A percentile compares a stretch with the other conserved stretches of the same genome.
These are phyloP conservation scores for Oncopeltus fasciatus DNA, from an alignment of 1,140 invertebrate species.

Conservation along the genomic window DNA sequence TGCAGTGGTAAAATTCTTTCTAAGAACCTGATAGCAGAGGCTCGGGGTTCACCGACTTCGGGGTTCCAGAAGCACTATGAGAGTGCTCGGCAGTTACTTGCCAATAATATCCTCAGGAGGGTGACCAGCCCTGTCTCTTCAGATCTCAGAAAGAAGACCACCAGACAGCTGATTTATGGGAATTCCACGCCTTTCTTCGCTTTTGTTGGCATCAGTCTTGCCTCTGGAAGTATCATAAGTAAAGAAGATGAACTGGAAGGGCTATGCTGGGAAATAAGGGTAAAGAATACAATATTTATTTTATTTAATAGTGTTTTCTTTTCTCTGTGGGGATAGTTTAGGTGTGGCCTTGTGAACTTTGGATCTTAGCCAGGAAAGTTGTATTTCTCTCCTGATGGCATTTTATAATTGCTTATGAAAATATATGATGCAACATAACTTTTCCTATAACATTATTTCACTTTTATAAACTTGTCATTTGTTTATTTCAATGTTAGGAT, in stretches of 20 bases:
- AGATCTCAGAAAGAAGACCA: constrained; percentile 43
- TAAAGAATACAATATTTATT: constrained; percentile 27
- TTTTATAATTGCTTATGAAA: no score
- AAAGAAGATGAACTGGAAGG: constrained; percentile 65
- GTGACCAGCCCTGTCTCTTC: constrained; percentile 22
- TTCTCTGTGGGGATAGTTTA: no score
- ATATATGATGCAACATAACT: no score
- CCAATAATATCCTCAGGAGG: constrained; percentile 12
- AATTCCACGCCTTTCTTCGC: constrained; percentile 60
- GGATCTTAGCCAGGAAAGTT: no score
- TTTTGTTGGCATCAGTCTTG: constrained; percentile 55
- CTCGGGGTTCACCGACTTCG: not conserved
- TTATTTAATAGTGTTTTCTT: no score
- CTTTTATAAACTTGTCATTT: no score
- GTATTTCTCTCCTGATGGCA: no score
- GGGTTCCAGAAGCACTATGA: constrained; percentile 11
- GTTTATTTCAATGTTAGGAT: no score
- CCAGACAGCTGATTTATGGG: constrained; percentile 46
- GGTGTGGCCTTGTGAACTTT: no score
- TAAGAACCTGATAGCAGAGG: not conserved
- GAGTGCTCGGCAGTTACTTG: constrained; percentile 12
- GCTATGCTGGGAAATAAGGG: constrained; percentile 62
- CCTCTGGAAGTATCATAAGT: constrained; percentile 56
- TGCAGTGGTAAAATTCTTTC: not conserved
- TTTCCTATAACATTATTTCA: no score